Conservation (phyloP, 2,797 vertebrate genomes). For the Pygocentrus nattereri region DNA sequence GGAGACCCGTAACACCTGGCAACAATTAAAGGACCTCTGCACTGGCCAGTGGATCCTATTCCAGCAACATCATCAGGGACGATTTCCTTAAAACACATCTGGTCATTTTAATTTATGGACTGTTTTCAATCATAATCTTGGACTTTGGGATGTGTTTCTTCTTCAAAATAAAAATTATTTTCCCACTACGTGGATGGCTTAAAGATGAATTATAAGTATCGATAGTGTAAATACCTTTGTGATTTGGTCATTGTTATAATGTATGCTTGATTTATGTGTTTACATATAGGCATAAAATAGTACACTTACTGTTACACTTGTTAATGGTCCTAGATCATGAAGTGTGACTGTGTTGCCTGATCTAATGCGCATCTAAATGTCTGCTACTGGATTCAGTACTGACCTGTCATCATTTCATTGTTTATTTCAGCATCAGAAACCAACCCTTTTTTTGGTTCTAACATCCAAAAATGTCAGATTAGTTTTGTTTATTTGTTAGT, state of each 20-base stretch:
- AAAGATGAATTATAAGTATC: not conserved
- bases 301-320: not conserved
- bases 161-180: not conserved
- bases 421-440: not conserved
- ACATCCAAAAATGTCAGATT: too few species aligned
- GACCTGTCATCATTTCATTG: not conserved
- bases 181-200: not conserved
- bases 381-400: not conserved
- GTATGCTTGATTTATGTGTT: not conserved
- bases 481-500: not conserved
- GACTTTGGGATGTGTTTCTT: not conserved
- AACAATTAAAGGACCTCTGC: not conserved
- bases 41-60: not conserved
- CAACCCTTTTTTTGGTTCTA: not conserved
- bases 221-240: not conserved
- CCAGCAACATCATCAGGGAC: constrained; percentile 3
- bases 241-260: not conserved
- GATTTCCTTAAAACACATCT: not conserved
- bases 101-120: too few species aligned
- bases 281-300: not conserved
- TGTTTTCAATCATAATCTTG: not conserved
- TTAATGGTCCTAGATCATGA: not conserved
- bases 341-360: too few species aligned
- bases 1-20: constrained; percentile 82
- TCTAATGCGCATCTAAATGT: not conserved